These are phyloP conservation scores for Cheilosia impressa DNA, from an alignment of 2,888 invertebrate genomes.

Conservation along the genomic window DNA sequence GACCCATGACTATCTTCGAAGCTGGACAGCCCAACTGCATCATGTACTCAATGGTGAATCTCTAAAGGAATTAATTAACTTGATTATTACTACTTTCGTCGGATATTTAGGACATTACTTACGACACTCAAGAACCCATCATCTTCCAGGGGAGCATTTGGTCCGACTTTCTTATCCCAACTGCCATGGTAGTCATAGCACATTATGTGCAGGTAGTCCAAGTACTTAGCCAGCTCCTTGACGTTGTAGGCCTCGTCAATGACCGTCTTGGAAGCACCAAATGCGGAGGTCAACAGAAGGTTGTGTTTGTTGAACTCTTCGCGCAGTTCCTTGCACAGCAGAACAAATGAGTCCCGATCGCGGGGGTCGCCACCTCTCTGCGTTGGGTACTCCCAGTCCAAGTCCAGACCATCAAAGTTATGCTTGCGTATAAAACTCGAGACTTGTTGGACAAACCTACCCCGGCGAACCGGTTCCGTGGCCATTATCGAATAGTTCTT, in stretches of 20 bases:
- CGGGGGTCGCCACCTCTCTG: constrained; percentile 89
- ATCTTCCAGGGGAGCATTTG: constrained; percentile 90
- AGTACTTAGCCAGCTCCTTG: constrained; percentile 87
- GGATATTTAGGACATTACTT: constrained; percentile 79
- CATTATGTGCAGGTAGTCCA: constrained; percentile 92
- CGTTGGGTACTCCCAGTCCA: constrained; percentile 94
- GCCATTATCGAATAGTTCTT: constrained; percentile 85
- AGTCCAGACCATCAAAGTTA: constrained; percentile 83
- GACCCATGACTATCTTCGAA: constrained; percentile 91
- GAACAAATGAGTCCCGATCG: constrained; percentile 91
- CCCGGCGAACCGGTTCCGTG: constrained; percentile 86
- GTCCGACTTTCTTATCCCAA: constrained; percentile 90
- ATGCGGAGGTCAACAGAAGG: constrained; percentile 91
- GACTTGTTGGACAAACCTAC: constrained; percentile 89
- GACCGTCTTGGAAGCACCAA: constrained; percentile 90
- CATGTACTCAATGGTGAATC: constrained; percentile 90
- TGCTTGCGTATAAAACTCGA: constrained; percentile 86
- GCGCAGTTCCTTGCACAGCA: constrained; percentile 90
- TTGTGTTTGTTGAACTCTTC: constrained; percentile 88
- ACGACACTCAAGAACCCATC: constrained; percentile 87
- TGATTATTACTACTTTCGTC: too few relatives aligned
- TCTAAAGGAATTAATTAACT: constrained; percentile 83
- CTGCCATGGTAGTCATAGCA: constrained; percentile 95
- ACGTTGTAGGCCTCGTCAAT: constrained; percentile 92
- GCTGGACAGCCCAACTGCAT: constrained; percentile 89